Base-by-base conservation (phyloP, 2,888 invertebrate genomes). In the Aphidius colemani region DNA sequence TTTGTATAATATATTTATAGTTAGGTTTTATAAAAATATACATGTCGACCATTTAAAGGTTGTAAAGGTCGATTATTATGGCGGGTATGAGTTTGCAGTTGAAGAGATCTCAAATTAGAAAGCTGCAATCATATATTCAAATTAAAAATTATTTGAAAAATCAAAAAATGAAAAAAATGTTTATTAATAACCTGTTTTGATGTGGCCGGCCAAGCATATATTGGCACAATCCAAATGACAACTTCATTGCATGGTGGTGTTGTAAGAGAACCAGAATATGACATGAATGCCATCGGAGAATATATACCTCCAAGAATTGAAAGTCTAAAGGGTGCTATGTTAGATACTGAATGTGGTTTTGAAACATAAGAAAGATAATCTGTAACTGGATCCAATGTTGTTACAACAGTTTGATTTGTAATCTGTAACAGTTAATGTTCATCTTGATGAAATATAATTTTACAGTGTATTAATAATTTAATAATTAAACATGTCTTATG, bases 211-310 rank as follows among this genome's bases (percentile, higher is more conserved):
- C 46, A 2, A 4, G 46, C 13, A 44, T 55, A 57, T 3, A 85
- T 81, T 2, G 84, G 81, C 11, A 82, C 74, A 53, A 86, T 82
- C 86, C 86, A 86, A 59, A 81, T 83, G 57, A 86, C 86, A 53
- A 83, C 83, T 78, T 86, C 86, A 66, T 60, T 71, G 64, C 79
- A 80, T 1, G 86, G 86, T 5, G 86, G 86, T 5, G 86, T 86
- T n/a, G 86, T 86, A 64, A 86, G 74, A 0, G 86, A 86, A 1
- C 86, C 86, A 39, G 76, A 74, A 71, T 87, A 87, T 1, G 85
- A 84, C 79, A 68, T 63, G 41, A 72, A 75, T 7, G 45, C 39
- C 9, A 30, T 18, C 0, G 9, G 18, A 9, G 8, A 7, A 46
- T 46, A 18, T 18, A 57, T n/a, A 9, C 39, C 46, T 44, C 69